phyloP scores from a whole-genome alignment of 2,888 invertebrate species.

The Rhingia campestris region DNA sequence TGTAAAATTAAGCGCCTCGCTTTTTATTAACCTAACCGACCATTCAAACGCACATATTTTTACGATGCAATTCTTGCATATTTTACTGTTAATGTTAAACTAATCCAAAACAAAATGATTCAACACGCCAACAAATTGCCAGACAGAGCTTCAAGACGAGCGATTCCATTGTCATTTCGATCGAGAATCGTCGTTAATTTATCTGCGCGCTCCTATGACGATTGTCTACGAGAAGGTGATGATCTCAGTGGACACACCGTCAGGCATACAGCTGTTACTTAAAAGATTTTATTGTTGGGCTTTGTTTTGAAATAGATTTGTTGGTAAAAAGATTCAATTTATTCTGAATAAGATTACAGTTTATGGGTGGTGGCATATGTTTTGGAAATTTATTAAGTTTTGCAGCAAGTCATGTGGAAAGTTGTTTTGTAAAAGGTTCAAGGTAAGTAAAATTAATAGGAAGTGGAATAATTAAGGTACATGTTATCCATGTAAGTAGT shows the following conservation, averaged over 20 bases:
- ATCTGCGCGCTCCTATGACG: not conserved
- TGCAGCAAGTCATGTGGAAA: too few species aligned
- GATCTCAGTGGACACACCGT: conserved; percentile 19
- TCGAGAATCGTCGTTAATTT: conserved; percentile 19
- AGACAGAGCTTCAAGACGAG: conserved; percentile 35
- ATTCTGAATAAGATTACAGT: not conserved
- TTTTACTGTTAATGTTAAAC: conserved; percentile 12
- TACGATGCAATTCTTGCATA: conserved; percentile 24
- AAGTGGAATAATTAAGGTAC: too few species aligned
- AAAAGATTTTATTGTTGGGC: not conserved
- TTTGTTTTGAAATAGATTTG: not conserved
- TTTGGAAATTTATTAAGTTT: too few species aligned
- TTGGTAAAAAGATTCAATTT: not conserved
- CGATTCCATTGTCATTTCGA: conserved; percentile 16
- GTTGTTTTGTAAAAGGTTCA: too few species aligned
- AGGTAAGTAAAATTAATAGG: too few species aligned
- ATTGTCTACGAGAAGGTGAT: not conserved
- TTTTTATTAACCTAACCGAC: not conserved
- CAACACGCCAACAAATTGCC: conserved; percentile 7
- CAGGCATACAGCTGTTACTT: not conserved
- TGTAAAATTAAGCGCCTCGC: too few species aligned
- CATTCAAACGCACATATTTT: not conserved
- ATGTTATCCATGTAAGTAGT: too few species aligned
- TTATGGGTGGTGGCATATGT: not conserved
- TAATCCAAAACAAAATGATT: not conserved